Conservation (phyloP, 1,140 invertebrate genomes). For the Meloidogyne chitwoodi region DNA sequence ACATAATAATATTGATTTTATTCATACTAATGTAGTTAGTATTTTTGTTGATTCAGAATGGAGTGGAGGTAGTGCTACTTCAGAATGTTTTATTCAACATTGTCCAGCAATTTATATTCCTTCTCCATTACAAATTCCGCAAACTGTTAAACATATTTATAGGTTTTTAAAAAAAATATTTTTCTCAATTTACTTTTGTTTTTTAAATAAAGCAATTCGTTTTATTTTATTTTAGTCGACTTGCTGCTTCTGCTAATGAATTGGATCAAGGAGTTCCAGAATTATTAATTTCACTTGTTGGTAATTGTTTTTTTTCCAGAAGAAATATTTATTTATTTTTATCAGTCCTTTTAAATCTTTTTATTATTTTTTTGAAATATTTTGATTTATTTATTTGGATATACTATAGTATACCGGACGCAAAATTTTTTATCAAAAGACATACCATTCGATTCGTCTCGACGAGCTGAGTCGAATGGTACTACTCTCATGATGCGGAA, state of each 20-base stretch:
- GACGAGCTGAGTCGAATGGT: too few relatives aligned
- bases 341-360: not conserved
- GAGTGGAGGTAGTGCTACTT: slow-evolving; percentile 3
- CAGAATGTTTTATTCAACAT: slow-evolving; percentile 9
- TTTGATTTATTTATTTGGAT: too few relatives aligned
- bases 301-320: slow-evolving; percentile 32
- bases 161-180: too few relatives aligned
- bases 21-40: slow-evolving; percentile 22
- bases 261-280: slow-evolving; percentile 48
- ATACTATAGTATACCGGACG: too few relatives aligned
- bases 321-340: not conserved
- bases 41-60: slow-evolving; percentile 22
- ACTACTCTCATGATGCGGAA: too few relatives aligned
- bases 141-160: slow-evolving; percentile 29
- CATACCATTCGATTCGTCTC: too few relatives aligned
- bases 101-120: slow-evolving; percentile 23
- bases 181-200: not conserved
- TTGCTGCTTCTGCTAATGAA: slow-evolving; percentile 12
- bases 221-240: slow-evolving; percentile 1
- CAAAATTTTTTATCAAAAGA: too few relatives aligned
- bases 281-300: slow-evolving; percentile 47
- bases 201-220: too few relatives aligned
- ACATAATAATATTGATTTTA: not conserved
- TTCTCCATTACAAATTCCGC: slow-evolving; percentile 10
- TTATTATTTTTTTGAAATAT: too few relatives aligned